Conservation (phyloP, 2,113 vertebrate species). For the Centropus unirufus region DNA sequence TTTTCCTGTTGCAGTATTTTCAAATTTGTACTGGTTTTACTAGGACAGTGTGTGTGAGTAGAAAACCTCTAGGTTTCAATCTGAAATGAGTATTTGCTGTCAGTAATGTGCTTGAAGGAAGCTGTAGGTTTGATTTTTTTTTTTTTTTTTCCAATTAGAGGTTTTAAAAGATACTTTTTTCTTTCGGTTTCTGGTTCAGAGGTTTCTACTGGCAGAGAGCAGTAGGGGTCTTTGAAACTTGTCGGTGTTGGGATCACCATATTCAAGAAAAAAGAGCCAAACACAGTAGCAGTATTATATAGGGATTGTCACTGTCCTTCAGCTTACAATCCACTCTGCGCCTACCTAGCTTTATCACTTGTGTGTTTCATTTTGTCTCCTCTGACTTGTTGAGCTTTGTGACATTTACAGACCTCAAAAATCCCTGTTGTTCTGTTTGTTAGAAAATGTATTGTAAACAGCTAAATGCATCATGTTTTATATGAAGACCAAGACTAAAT, state of each 20-base stretch:
- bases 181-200: background rate
- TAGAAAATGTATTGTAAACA: background rate
- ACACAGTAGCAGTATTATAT: background rate
- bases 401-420: background rate
- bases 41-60: background rate
- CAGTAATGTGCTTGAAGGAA: background rate
- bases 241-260: background rate
- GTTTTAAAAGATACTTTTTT: background rate
- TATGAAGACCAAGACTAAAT: background rate
- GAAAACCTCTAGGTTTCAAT: background rate
- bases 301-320: background rate
- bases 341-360: background rate
- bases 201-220: background rate
- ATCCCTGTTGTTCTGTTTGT: background rate
- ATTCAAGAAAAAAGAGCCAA: background rate
- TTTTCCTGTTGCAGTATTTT: background rate
- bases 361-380: background rate
- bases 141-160: no score
- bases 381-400: background rate
- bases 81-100: background rate
- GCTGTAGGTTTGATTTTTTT: background rate
- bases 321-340: accelerated
- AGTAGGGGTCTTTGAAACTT: background rate
- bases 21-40: background rate
- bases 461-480: background rate